Base-by-base conservation (phyloP, 2,888 invertebrate genomes). In the Nomada lathburiana region DNA sequence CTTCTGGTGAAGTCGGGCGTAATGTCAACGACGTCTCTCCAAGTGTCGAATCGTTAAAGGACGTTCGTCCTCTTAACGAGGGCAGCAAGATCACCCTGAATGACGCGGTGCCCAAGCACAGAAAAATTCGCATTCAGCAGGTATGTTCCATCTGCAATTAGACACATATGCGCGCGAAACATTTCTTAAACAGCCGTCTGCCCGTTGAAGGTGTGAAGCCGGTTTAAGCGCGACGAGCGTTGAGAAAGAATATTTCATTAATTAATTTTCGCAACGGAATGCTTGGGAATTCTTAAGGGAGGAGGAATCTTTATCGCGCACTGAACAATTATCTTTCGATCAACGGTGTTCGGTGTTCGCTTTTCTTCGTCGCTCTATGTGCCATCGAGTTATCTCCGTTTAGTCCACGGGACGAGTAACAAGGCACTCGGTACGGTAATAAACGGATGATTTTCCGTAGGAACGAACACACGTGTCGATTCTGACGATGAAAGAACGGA, bases 101-200 rank as follows among this genome's bases (percentile, higher is more conserved):
- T 92, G 96, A 96, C 91, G 95, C 96, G 69, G 95, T 96, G 94
- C 97, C 97, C 92, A 97, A 97, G 94, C 97, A 97, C 94, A 96
- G 97, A 92, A 97, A 97, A 95, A 97, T 97, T 88, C 96, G 98
- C 90, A 97, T 98, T 94, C 97, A 97, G 94, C 97, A 97, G 95
- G 97, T 96, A 94, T 85, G 74, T 63, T 4, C 2, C 23, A 13
- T 18, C 57, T 18, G 11, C 52, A 36, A 18, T 26, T 13, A 16
- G 42, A 20, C 3, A 50, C 18, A 11, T 67, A 50, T 67, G 65
- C 71, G 71, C 80, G 62, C 10, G 52, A 23, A 60, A 60, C 59
- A 36, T 47, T 20, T 16, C 23, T 44, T 18, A 13, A 65, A 50
- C 9, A 13, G 57, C 52, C 44, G 52, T 50, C 29, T 1, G 16